Percentiles rank a stretch among this genome's conserved stretches.
phyloP scores from a whole-genome alignment of 2,888 invertebrate species.

The Dolichomitus sp. region DNA sequence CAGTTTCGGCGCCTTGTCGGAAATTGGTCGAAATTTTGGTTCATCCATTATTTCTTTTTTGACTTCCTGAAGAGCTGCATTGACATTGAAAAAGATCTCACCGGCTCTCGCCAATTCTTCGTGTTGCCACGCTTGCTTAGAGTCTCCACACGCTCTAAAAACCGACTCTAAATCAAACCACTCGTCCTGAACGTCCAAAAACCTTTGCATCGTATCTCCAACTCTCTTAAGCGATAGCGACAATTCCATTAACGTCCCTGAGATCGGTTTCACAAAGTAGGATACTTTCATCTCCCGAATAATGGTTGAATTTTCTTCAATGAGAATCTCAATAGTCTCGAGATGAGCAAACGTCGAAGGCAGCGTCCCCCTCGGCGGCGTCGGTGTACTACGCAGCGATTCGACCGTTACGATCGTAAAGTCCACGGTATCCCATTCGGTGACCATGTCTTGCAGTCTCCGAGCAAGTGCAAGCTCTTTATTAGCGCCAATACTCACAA shows the following conservation, averaged over 20 bases:
- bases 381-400: neutral
- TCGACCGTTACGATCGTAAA: conserved; percentile 86
- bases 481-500: conserved; percentile 88
- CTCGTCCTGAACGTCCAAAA: conserved; percentile 90
- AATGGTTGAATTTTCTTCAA: conserved; percentile 88
- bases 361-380: neutral
- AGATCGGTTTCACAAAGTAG: conserved; percentile 88
- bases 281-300: conserved; percentile 88
- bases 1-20: conserved; percentile 8
- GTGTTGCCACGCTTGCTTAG: neutral
- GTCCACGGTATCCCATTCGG: conserved; percentile 87
- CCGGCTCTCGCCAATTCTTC: conserved; percentile 85
- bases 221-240: conserved; percentile 85
- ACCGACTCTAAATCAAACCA: conserved; percentile 90
- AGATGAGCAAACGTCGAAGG: conserved; percentile 83
- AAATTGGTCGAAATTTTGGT: conserved; percentile 78
- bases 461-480: conserved; percentile 87
- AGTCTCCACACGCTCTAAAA: conserved; percentile 86
- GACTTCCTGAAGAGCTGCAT: conserved; percentile 86
- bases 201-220: conserved; percentile 89
- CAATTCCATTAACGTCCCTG: conserved; percentile 77
- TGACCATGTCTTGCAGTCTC: conserved; percentile 87
- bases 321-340: conserved; percentile 87
- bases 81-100: conserved; percentile 88
- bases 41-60: conserved; percentile 74